These are phyloP conservation scores for Alfaro cultratus DNA, from an alignment of 2,797 vertebrate species.

Conservation along the genomic window DNA sequence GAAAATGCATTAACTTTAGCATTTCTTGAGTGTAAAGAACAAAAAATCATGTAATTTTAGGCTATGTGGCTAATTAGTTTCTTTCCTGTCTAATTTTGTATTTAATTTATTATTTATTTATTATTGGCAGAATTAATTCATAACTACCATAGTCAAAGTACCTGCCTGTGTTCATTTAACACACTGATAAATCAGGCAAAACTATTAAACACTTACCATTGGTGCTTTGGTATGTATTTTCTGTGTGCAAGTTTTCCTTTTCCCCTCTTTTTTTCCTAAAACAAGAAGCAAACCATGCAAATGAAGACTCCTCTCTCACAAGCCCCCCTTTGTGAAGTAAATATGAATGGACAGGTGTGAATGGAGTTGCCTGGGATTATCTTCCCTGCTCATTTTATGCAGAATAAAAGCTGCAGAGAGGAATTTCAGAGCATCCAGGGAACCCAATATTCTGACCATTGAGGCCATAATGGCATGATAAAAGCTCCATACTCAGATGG, in stretches of 20 bases:
- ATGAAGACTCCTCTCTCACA: conserved; percentile 43
- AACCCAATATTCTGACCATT: conserved; percentile 63
- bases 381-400: conserved; percentile 31
- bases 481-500: conserved; percentile 51
- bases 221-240: conserved; percentile 10
- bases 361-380: conserved; percentile 62
- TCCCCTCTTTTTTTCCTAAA: conserved; percentile 19
- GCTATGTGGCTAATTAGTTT: not conserved
- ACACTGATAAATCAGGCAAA: conserved; percentile 12
- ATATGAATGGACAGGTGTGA: conserved; percentile 72
- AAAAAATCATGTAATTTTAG: not conserved
- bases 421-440: conserved; percentile 54
- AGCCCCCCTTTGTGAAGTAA: conserved; percentile 60
- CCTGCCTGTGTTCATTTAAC: conserved; percentile 8
- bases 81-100: not conserved
- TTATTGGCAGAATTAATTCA: not conserved
- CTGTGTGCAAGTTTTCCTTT: conserved; percentile 22
- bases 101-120: not conserved
- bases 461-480: conserved; percentile 57
- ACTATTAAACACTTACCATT: conserved; percentile 14
- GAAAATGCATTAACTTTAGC: not conserved
- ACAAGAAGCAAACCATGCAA: conserved; percentile 46
- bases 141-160: not conserved
- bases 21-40: not conserved
- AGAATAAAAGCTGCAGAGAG: conserved; percentile 62